Evolutionary conservation across 2,797 vertebrate genomes (phyloP), one percentile per base, ranked within the genome.

Genomic region (Antennarius maculatus): DNA sequence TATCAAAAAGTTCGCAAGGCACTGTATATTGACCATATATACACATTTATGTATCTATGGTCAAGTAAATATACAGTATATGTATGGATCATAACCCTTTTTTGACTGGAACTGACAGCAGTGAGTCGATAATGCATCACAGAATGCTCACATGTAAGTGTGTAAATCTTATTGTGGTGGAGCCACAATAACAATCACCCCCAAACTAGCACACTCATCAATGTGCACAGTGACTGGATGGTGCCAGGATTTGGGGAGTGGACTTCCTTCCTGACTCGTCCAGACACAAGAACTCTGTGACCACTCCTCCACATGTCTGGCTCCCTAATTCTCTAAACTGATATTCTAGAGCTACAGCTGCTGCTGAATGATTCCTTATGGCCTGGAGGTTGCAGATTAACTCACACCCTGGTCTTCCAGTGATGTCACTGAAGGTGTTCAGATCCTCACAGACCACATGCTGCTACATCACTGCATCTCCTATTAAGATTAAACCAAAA

Each of bases 221-320:
- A 16, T 39, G 11, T 50, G 14, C 45, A 45, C 5, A n/a, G 43
- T 50, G 28, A 69, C 27, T 59, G 54, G 34, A 61, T 60, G 39
- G 43, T 54, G 55, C 50, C 55, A 42, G 29, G 29, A 66, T 66
- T 65, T 74, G 45, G 83, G 79, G 78, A 89, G 84, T 76, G 80
- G 75, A 84, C 80, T 89, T 89, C 90, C 89, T 90, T 88, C 76
- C 81, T 82, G 71, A 75, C 41, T 62, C 29, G 27, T 76, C 66
- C 67, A 5, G 15, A 31, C 69, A 79, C 8, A 13, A 45, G 1
- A 69, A 68, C 53, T 47, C 17, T 6, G 14, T 34, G 12, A 47
- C 49, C 41, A 7, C 53, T 49, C 39, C 65, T 71, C 52, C 62
- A 39, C 34, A 57, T 41, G 68, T 76, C 71, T 69, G 54, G 6